phyloP scores from a whole-genome alignment of 2,888 invertebrate genomes.

The Drosophila mimica region DNA sequence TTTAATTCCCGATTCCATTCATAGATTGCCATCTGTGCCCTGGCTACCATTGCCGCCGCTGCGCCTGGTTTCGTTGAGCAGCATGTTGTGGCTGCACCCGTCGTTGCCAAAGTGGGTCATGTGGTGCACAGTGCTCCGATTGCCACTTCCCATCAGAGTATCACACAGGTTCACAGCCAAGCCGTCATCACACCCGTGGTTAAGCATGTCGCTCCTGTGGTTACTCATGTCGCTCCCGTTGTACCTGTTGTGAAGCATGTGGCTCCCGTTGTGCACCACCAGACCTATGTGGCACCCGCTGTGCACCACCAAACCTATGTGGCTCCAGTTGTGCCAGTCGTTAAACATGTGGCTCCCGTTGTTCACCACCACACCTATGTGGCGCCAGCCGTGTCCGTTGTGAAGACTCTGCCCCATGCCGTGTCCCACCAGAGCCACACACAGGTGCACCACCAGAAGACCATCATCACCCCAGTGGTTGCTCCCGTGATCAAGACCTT shows the following conservation, averaged over 20 bases:
- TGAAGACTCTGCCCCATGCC: constrained; percentile 57
- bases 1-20: background rate
- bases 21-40: constrained; percentile 75
- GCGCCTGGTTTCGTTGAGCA: constrained; percentile 78
- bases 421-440: constrained; percentile 78
- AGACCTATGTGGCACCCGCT: constrained; percentile 35
- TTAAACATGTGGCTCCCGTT: constrained; percentile 43
- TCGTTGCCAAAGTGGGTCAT: constrained; percentile 80
- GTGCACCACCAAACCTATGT: constrained; percentile 47
- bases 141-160: constrained; percentile 87
- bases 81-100: constrained; percentile 78
- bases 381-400: constrained; percentile 44
- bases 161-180: constrained; percentile 86
- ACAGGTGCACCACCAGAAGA: constrained; percentile 72
- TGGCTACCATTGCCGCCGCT: constrained; percentile 81
- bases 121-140: constrained; percentile 83
- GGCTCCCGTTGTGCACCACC: constrained; percentile 37
- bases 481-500: constrained; percentile 55
- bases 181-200: constrained; percentile 82
- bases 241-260: constrained; percentile 38
- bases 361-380: constrained; percentile 47
- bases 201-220: constrained; percentile 47
- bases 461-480: constrained; percentile 59
- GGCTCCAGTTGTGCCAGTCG: constrained; percentile 42
- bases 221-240: constrained; percentile 57